phyloP scores from a whole-genome alignment of 2,797 vertebrate genomes.

The Neosilurus mollespiculum region DNA sequence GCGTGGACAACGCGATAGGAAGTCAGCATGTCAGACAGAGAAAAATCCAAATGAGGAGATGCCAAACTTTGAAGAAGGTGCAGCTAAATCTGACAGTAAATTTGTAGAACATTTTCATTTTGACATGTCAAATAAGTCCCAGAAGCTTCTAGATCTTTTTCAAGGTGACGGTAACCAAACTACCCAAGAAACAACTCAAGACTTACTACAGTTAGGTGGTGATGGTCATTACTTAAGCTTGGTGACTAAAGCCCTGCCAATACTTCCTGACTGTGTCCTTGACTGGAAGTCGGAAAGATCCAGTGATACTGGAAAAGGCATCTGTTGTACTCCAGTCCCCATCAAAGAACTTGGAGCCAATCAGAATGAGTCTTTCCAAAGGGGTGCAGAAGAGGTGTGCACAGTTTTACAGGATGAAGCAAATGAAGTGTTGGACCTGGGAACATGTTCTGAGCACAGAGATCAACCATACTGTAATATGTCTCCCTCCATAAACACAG shows the following conservation, averaged over 20 bases:
- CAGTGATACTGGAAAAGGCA: constrained; percentile 23
- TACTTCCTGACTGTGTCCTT: constrained; percentile 70
- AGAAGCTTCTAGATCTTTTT: constrained; percentile 72
- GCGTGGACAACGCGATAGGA: constrained; percentile 71
- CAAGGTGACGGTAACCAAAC: constrained; percentile 58
- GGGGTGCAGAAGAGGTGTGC: constrained; percentile 2
- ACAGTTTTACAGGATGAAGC: constrained; percentile 4
- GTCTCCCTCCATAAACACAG: constrained; percentile 22
- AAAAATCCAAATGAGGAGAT: constrained; percentile 44
- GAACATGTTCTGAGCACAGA: not conserved
- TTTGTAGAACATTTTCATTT: constrained; percentile 15
- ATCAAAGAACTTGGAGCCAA: not conserved
- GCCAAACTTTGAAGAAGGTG: constrained; percentile 58
- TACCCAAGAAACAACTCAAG: not conserved
- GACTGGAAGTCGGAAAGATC: constrained; percentile 62
- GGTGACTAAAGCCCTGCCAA: constrained; percentile 40
- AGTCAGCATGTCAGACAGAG: constrained; percentile 30
- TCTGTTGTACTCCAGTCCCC: constrained; percentile 9
- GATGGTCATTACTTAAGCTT: constrained; percentile 38
- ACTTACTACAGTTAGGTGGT: constrained; percentile 17
- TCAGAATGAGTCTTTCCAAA: constrained; percentile 24
- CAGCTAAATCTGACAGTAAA: constrained; percentile 47
- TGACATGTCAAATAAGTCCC: constrained; percentile 57
- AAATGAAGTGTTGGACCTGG: not conserved
- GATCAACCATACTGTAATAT: constrained; percentile 11